Conservation (phyloP, 2,113 vertebrate genomes). For the Scomber japonicus region DNA sequence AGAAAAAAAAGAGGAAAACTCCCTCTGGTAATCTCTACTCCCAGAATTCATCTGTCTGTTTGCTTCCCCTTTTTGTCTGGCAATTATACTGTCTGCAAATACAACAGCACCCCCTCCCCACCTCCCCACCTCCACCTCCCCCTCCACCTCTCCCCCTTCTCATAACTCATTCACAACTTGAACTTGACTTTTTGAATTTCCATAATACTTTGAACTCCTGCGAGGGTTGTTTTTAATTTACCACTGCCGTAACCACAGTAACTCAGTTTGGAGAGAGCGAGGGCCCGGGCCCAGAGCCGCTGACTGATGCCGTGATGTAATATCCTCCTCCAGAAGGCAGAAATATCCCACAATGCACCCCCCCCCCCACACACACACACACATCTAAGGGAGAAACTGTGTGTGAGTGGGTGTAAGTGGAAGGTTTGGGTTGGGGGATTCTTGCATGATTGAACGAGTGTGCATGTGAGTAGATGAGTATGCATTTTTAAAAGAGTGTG, state of each 20-base stretch:
- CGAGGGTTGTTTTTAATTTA: conserved; percentile 73
- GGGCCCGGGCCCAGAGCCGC: conserved; percentile 7
- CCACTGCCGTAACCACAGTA: conserved; percentile 68
- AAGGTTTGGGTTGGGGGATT: neutral
- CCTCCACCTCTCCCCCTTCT: conserved; percentile 13
- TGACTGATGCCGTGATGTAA: conserved; percentile 55
- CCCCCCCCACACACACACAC: too few relatives aligned
- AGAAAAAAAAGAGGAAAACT: neutral
- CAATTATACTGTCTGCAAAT: conserved; percentile 41
- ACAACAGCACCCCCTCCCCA: conserved; percentile 11
- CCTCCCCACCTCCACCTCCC: neutral
- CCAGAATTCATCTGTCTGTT: conserved; percentile 37
- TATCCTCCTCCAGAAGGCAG: conserved; percentile 59
- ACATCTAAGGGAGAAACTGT: too few relatives aligned
- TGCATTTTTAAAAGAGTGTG: conserved; percentile 1
- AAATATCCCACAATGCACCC: conserved; percentile 65
- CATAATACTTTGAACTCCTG: conserved; percentile 58
- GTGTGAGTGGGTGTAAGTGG: neutral
- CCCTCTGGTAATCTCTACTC: conserved; percentile 15
- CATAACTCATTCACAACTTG: conserved; percentile 62
- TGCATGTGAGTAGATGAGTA: neutral
- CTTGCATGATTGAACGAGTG: conserved; percentile 38
- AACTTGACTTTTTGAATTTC: conserved; percentile 51
- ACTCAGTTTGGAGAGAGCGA: conserved; percentile 51
- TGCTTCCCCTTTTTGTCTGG: conserved; percentile 6